These are phyloP conservation scores for Cheumatopsyche charites DNA, from an alignment of 1,140 invertebrate genomes.

Conservation along the genomic window DNA sequence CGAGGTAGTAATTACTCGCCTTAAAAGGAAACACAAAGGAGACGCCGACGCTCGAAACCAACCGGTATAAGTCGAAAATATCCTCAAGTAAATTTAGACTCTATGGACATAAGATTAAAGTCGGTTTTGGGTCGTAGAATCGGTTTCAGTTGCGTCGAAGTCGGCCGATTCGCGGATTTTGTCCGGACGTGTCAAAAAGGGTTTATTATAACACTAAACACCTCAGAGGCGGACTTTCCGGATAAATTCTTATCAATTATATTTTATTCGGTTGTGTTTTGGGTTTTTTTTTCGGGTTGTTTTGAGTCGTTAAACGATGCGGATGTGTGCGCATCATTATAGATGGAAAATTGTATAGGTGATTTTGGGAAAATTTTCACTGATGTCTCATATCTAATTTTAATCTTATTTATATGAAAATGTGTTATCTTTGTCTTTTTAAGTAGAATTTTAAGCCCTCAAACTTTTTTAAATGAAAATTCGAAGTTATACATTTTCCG, in stretches of 20 bases:
- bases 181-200: constrained; percentile 47
- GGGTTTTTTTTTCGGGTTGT: no score
- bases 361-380: background rate
- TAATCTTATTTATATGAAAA: no score
- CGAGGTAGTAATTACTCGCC: constrained; percentile 55
- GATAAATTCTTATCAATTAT: constrained; percentile 36
- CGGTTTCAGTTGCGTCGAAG: background rate
- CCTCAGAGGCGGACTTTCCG: constrained; percentile 38
- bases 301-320: background rate
- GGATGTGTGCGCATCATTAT: background rate
- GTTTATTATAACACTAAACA: constrained; percentile 49
- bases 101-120: background rate
- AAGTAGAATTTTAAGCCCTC: no score
- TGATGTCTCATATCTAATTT: no score
- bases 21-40: constrained; percentile 56
- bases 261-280: constrained; percentile 23
- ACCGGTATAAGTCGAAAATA: background rate
- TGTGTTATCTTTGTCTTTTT: no score
- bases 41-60: constrained; percentile 49
- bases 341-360: background rate
- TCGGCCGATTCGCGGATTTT: constrained; percentile 37
- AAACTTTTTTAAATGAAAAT: no score
- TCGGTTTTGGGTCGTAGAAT: background rate
- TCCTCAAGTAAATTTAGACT: background rate
- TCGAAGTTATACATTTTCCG: no score